Conservation (phyloP, 2,888 invertebrate genomes). For the Luffia ferchaultella region DNA sequence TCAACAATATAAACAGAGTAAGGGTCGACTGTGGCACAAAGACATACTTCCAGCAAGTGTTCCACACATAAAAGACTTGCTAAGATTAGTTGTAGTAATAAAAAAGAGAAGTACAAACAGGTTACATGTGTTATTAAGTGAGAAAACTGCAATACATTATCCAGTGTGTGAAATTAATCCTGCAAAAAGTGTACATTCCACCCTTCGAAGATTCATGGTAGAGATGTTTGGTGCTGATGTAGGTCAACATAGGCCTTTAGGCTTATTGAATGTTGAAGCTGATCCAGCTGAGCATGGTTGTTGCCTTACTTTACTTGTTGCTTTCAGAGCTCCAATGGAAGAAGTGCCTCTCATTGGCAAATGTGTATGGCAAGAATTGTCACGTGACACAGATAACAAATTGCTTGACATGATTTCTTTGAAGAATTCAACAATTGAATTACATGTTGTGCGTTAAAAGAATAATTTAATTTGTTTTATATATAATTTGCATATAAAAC, state of each 20-base stretch:
- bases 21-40: slow-evolving; percentile 69
- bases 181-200: slow-evolving; percentile 84
- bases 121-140: slow-evolving; percentile 85
- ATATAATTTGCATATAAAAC: no score
- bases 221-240: slow-evolving; percentile 90
- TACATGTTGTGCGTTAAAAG: slow-evolving; percentile 81
- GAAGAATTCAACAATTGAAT: slow-evolving; percentile 80
- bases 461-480: no score
- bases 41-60: slow-evolving; percentile 74
- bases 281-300: slow-evolving; percentile 73
- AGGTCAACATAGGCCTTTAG: slow-evolving; percentile 84
- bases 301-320: slow-evolving; percentile 83
- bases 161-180: slow-evolving; percentile 91
- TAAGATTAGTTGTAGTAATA: slow-evolving; percentile 81
- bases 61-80: slow-evolving; percentile 75
- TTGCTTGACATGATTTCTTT: slow-evolving; percentile 72
- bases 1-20: slow-evolving; percentile 50
- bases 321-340: slow-evolving; percentile 85
- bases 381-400: slow-evolving; percentile 72
- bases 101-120: slow-evolving; percentile 84
- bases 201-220: slow-evolving; percentile 88
- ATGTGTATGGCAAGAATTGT: slow-evolving; percentile 88
- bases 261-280: slow-evolving; percentile 80
- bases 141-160: slow-evolving; percentile 83
- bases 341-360: slow-evolving; percentile 88